Base-by-base conservation (phyloP, 92 coral and sea anemone species). In the Siderastrea siderea region DNA sequence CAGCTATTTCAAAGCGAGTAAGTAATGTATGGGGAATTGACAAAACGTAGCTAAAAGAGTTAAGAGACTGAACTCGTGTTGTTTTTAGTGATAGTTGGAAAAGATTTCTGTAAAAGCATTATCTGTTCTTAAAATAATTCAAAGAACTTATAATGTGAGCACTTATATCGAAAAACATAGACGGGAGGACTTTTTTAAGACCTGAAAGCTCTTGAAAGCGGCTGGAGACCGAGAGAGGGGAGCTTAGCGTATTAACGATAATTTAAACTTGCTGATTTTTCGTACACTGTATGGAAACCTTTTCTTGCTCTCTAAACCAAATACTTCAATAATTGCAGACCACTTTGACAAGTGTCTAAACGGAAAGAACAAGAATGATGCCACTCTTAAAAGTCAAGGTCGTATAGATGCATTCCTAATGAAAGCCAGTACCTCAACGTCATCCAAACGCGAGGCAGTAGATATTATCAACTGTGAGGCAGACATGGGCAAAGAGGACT, bases 281-380 rank as follows among this genome's bases (percentile, higher is more conserved):
- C 38, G 38, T 26, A 26, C 38, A 26, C 38, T 26, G 55, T 7
- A 52, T 52, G 55, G 55, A 52, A 52, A 63, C 7, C 15, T 13
- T 15, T 63, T 63, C 6, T 6, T 14, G 38, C 1, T 63, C 43
- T 63, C 68, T 63, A 63, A 63, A 63, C 68, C 7, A 63, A 63
- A 63, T 63, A 63, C 68, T 43, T 45, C 3, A 43, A 68, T 43
- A 68, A 43, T 45, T 68, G 13, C 76, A 71, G 76, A 47, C 76
- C 76, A 71, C 76, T 71, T 71, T 7, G 76, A 71, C 76, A 71
- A 71, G 76, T 71, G 76, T 71, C 76, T 71, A 71, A 71, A 8
- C 6, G 2, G 19, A 71, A 71, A 71, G 76, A 71, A 71, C 55
- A 71, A 71, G 76, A 71, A 71, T 47, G 76, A 67, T 67, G 71